Evolutionary conservation across 2,113 vertebrate genomes (phyloP), one percentile per base, ranked within the genome.

Genomic region (Oceanodroma tethys): DNA sequence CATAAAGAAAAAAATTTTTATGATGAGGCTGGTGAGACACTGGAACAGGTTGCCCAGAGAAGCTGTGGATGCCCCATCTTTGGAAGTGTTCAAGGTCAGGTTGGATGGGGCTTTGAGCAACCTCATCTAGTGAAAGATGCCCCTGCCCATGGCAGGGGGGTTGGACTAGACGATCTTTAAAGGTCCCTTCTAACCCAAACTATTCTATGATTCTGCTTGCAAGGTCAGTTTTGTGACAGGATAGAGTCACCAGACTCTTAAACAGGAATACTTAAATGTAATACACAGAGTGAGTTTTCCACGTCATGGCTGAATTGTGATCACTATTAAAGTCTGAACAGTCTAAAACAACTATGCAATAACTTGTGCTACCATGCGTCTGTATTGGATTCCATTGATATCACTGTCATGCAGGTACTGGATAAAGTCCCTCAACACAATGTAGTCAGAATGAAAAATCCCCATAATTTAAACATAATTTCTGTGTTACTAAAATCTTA

Each of bases 21-120:
- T 0, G 0, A n/a, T 1, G 1, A 83, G 26, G 27, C 56, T 36
- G 18, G 29, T 50, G 52, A 34, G 45, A 22, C 32, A 86, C 32
- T 63, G 34, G 27, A 26, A 63, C 8, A 83, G 38, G 14, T 6
- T 88, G 32, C 36, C 36, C 32, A 45, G 38, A n/a, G 23, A 68
- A 62, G n/a, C 11, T 42, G 10, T 30, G 43, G 34, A 52, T 80
- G 38, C 14, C 10, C 26, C 62, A 52, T 22, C 20, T 2, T 6
- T 34, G 16, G 32, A 43, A 75, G n/a, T 12, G 9, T n/a, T 66
- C n/a, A 43, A 81, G 53, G 27, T 20, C 59, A 79, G n/a, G 45
- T 9, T 79, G 1, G 1, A 42, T 0, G 1, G 12, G 42, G 30
- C 30, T 76, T 17, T 43, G 26, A 36, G 53, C 16, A 59, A 53